Base-by-base conservation (phyloP, 2,888 invertebrate genomes). In the Pharmacophagus antenor region DNA sequence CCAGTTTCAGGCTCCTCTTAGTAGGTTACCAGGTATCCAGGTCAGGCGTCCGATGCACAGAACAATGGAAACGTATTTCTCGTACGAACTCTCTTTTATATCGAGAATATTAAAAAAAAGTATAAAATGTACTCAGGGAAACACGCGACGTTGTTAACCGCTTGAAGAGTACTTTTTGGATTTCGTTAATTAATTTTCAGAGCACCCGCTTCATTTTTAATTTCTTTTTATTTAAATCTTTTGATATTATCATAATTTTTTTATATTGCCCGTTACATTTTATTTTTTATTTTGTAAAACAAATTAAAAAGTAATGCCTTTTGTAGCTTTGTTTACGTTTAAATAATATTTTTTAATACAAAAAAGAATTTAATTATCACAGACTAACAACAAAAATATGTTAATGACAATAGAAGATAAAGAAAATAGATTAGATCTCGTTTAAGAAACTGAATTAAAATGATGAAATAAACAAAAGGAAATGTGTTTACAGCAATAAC, bases 21-120 rank as follows among this genome's bases (percentile, higher is more conserved):
- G 47, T 56, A 52, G 60, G 60, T 61, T 61, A 61, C 47, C 60
- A 61, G 60, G 60, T 61, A 61, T 61, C 18, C 60, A 51, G 60
- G 60, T 61, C 56, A 61, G 21, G 55, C 47, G 41, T 46, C 37
- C 51, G 42, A 18, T 31, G 51, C 41, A 18, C 60, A 18, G 25
- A 52, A 61, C 56, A 61, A 61, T 47, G 25, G 18, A 47, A 23
- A 31, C 15, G 20, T 46, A 50, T 46, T 51, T 53, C 22, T 25
- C 48, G 48, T 20, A 44, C 18, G 42, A 31, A 53, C n/a, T 46
- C 18, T 18, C 48, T 21, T 44, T 46, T 10, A 18, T 37, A 20
- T 23, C 44, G 50, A 4, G 27, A 42, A n/a, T 21, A 21, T 54
- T 55, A 47, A 22, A 47, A 5, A 47, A 5, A 22, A 22, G 10